Evolutionary conservation across 2,113 vertebrate species (phyloP), one percentile per base, ranked within the genome.

Genomic region (Coptodon rendalli): DNA sequence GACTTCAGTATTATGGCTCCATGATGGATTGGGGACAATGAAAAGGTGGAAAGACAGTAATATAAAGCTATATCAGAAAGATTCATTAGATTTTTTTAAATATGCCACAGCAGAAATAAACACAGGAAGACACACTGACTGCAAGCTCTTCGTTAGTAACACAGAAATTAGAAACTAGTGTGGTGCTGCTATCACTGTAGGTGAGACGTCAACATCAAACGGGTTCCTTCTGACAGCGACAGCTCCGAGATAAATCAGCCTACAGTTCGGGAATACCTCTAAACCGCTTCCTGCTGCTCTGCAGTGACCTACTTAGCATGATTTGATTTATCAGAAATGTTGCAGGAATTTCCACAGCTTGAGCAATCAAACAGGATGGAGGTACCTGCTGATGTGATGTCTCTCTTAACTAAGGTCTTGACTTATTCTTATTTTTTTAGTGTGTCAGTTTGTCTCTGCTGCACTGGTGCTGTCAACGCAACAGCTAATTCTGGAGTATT

Each of bases 251-350:
- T 86, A 48, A 91, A 83, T 85, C 83, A 73, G 71, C 53, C 29
- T 7, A 9, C 80, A 81, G 81, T 79, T 40, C 27, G 59, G 92
- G 84, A 91, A 91, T 66, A 88, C 85, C 83, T 86, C 84, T 52
- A 29, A 83, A 85, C 76, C 27, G 43, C 89, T 84, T 88, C 88
- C 83, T 66, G 85, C 83, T 59, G 78, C 78, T 68, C 80, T 76
- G 81, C 89, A 29, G 50, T 91, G 93, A 93, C 94, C 92, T 88
- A 94, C 88, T 93, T 93, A 83, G 50, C 52, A 29, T 68, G 57
- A 83, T 83, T 89, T n/a, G 85, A 34, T 85, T 90, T 9, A 31
- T 80, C 59, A 83, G 52, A 93, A 91, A 63, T 34, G 53, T 80
- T 85, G 79, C 38, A 45, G 83, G 82, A 83, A 79, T 84, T 92